A percentile compares a stretch with the other conserved stretches of the same genome.
Conservation (phyloP, 37 sponge, comb jelly and placozoan genomes). For the Beroe forskalii region DNA sequence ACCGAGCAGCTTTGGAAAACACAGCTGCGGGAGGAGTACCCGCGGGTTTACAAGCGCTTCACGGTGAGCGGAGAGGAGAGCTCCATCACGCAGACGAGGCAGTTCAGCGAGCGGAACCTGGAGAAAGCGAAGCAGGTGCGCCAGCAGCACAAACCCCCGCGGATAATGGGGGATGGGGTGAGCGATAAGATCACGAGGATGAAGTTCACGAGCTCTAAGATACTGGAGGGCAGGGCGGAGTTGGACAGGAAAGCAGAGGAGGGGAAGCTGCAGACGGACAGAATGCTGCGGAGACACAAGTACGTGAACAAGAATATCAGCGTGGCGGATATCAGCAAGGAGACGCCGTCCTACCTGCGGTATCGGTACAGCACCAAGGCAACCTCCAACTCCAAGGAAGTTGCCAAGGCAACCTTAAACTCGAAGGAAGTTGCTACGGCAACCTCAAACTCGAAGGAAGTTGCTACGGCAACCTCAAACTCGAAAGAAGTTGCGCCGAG, state of each 20-base stretch:
- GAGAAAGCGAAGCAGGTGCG: background rate
- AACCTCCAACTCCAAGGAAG: too few relatives aligned
- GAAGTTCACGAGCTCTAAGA: conserved; percentile 39
- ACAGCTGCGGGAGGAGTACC: background rate
- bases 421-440: too few relatives aligned
- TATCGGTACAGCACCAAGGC: background rate
- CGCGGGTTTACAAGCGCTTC: conserved; percentile 13
- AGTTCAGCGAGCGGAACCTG: conserved; percentile 17
- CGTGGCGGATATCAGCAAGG: conserved; percentile 25
- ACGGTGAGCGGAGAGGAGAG: conserved; percentile 35
- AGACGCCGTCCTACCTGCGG: background rate
- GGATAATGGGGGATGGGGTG: background rate
- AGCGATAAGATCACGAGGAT: conserved; percentile 36
- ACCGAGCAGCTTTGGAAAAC: background rate
- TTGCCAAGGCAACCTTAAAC: too few relatives aligned
- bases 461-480: too few relatives aligned
- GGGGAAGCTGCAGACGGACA: conserved; percentile 30
- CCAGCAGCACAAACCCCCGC: background rate
- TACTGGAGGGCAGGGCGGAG: conserved; percentile 38
- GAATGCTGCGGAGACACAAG: background rate
- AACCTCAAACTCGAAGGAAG: too few relatives aligned
- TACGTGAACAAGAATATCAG: conserved; percentile 18
- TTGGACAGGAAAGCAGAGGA: background rate
- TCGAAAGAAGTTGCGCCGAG: too few relatives aligned
- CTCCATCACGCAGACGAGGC: background rate